Evolutionary conservation across 2,888 invertebrate genomes (phyloP).

Genomic region (Cremastinae sp.): DNA sequence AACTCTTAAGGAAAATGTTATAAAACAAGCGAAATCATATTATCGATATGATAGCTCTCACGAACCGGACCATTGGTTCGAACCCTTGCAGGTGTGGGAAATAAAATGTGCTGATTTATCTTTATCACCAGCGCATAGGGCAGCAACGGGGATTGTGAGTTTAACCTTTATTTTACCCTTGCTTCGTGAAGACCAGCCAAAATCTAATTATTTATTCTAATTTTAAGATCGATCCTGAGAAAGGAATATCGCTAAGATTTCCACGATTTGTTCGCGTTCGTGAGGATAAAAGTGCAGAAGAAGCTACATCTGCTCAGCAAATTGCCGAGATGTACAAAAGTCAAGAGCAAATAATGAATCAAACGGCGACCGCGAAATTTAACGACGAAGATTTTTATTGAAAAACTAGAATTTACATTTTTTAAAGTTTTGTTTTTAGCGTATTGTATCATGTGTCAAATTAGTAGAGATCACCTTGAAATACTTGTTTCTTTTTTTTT

Average conservation of each 20-base stretch:
- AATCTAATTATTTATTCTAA: background rate
- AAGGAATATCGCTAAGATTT: conserved; percentile 97
- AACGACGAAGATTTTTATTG: conserved; percentile 85
- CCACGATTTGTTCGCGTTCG: conserved; percentile 95
- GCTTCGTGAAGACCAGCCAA: no score
- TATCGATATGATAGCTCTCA: conserved; percentile 89
- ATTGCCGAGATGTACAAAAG: conserved; percentile 94
- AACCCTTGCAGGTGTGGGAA: conserved; percentile 95
- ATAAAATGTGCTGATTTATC: conserved; percentile 98
- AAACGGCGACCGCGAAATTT: conserved; percentile 71
- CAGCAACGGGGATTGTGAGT: conserved; percentile 91
- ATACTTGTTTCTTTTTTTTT: no score
- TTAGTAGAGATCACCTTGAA: no score
- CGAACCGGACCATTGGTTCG: conserved; percentile 94
- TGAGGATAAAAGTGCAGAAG: conserved; percentile 95
- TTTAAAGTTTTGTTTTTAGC: no score
- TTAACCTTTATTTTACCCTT: no score
- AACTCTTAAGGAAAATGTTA: conserved; percentile 88
- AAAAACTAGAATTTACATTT: conserved; percentile 41
- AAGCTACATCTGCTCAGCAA: conserved; percentile 95
- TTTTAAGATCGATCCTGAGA: conserved; percentile 89
- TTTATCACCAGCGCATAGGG: conserved; percentile 95
- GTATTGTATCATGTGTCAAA: no score
- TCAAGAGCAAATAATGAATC: conserved; percentile 94
- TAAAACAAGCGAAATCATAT: conserved; percentile 89